Conservation (phyloP, 2,888 invertebrate species). For the Dasysyrphus albostriatus region DNA sequence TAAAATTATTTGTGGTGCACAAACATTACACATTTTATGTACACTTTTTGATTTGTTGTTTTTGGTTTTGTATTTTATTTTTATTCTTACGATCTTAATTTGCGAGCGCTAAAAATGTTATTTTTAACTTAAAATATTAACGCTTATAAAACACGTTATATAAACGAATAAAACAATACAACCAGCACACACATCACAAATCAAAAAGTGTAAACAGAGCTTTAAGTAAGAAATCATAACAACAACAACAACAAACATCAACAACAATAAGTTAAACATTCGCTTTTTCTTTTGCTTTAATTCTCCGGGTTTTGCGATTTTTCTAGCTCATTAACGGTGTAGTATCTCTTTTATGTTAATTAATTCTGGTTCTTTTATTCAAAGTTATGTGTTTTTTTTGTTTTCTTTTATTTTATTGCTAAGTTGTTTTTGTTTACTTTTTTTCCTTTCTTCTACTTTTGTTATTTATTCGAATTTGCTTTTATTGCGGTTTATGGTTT, state of each 20-base stretch:
- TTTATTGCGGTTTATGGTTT: conserved; percentile 61
- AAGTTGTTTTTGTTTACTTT: conserved; percentile 10
- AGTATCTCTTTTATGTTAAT: conserved; percentile 28
- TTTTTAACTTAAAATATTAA: conserved; percentile 8
- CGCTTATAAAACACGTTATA: conserved; percentile 36
- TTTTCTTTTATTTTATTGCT: conserved; percentile 15
- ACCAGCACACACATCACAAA: conserved; percentile 46
- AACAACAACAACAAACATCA: neutral
- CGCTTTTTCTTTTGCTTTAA: conserved; percentile 51
- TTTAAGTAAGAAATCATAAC: conserved; percentile 74
- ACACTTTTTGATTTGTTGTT: conserved; percentile 59
- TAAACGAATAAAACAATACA: conserved; percentile 28
- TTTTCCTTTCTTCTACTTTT: conserved; percentile 28
- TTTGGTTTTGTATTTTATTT: conserved; percentile 25
- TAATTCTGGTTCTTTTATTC: conserved; percentile 31
- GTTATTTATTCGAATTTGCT: conserved; percentile 42
- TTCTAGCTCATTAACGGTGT: conserved; percentile 29
- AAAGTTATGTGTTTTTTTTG: conserved; percentile 38
- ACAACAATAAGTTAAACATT: conserved; percentile 15
- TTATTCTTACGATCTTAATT: conserved; percentile 53
- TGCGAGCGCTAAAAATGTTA: conserved; percentile 57
- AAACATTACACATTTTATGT: conserved; percentile 21
- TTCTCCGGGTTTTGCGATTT: conserved; percentile 38
- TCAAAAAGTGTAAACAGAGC: conserved; percentile 64
- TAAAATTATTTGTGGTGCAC: conserved; percentile 22